Evolutionary conservation across 2,113 vertebrate species (phyloP), one percentile per base, ranked within the genome.

Genomic region (Condylura cristata): DNA sequence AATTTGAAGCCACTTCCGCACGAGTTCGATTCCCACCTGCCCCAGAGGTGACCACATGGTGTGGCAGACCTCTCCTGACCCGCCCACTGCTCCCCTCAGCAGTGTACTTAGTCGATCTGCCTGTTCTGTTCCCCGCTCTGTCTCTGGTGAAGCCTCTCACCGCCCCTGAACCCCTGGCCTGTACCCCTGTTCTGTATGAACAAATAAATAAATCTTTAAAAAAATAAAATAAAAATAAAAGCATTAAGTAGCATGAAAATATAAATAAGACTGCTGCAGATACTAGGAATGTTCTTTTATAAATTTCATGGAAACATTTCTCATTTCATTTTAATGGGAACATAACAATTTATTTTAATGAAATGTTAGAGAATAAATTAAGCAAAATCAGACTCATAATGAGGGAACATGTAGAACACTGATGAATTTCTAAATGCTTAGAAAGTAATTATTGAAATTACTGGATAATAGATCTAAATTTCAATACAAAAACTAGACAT

Each of bases 371-470:
- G 88, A 97, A 97, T 94, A 92, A 95, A 89, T 94, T 97, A 96
- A 96, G 48, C 8, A 82, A 97, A 96, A 96, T 97, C 88, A 91
- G 60, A 88, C 13, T 85, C 41, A 34, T 90, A 97, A 97, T 96
- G 71, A 96, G 28, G 6, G 66, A 97, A 94, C 85, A 90, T 26
- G 41, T 48, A 96, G 89, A 97, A 94, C 84, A 93, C 92, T 95
- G 94, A 96, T 84, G 78, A 92, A 97, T 97, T 91, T 14, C 63
- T 94, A 85, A 96, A 90, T 91, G 61, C 26, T 94, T 81, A 90
- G 56, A 65, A 93, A 70, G n/a, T 94, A 95, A 96, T 96, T 93
- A 60, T 92, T 91, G n/a, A 96, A 97, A 97, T 92, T 92, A 66
- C n/a, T 93, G 39, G n/a, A 83, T 95, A 86, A 34, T 74, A 65